A percentile compares a stretch with the other conserved stretches of the same genome.
phyloP scores from a whole-genome alignment of 2,888 invertebrate genomes.

The Chrysolina americana region DNA sequence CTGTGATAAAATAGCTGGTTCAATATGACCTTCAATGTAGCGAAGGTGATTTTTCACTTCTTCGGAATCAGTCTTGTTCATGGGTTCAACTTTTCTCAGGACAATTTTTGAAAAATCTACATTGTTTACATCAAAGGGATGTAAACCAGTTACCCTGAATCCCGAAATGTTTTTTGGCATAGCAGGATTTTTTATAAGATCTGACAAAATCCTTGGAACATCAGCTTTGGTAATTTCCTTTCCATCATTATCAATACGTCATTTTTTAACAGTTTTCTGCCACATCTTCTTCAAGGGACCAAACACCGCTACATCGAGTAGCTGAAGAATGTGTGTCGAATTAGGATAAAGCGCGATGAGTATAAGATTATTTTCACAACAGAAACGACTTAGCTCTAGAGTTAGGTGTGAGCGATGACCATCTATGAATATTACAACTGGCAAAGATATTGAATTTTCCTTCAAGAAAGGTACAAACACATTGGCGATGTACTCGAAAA shows the following conservation, averaged over 20 bases:
- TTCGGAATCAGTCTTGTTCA: no score
- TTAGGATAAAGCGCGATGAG: slow-evolving; percentile 8
- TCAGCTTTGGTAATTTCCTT: neutral
- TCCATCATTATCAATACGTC: slow-evolving; percentile 1
- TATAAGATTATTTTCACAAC: slow-evolving; percentile 15
- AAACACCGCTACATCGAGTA: slow-evolving; percentile 1
- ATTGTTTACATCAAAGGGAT: neutral
- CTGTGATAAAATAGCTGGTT: neutral
- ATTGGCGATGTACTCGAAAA: slow-evolving; percentile 44
- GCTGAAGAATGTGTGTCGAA: slow-evolving; percentile 7
- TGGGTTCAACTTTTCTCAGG: neutral
- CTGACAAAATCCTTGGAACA: neutral
- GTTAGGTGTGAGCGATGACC: slow-evolving; percentile 19
- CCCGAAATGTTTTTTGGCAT: neutral
- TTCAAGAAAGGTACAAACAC: slow-evolving; percentile 36
- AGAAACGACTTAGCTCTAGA: slow-evolving; percentile 14
- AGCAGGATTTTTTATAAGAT: neutral
- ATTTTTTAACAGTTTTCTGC: no score
- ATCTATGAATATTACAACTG: slow-evolving; percentile 21
- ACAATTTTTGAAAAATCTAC: neutral
- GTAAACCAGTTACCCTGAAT: neutral
- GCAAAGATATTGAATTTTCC: neutral
- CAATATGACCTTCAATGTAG: neutral
- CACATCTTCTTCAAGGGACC: neutral
- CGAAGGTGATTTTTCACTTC: no score